Conservation (phyloP, 2,888 invertebrate genomes). For the Macrophya alboannulata region DNA sequence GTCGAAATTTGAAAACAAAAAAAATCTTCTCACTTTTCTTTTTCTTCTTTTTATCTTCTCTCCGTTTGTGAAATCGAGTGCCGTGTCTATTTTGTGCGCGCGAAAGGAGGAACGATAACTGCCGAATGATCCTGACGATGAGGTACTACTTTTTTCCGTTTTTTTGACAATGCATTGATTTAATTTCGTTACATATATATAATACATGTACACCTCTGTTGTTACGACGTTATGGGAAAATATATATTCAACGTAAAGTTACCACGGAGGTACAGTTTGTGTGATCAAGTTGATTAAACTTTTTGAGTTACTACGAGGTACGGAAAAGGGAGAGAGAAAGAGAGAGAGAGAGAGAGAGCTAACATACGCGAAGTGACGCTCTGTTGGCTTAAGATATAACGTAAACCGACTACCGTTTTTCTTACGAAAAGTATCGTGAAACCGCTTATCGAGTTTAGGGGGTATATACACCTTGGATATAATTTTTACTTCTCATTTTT, state of each 20-base stretch:
- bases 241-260: not conserved
- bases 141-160: not conserved
- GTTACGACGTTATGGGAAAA: too few relatives aligned
- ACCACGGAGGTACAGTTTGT: not conserved
- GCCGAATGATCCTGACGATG: not conserved
- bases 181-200: not conserved
- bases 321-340: not conserved
- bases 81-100: not conserved
- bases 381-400: slow-evolving; percentile 42
- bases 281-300: slow-evolving; percentile 48
- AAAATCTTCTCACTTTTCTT: too few relatives aligned
- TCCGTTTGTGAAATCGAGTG: not conserved
- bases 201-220: too few relatives aligned
- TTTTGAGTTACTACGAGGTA: not conserved
- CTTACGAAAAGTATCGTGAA: not conserved
- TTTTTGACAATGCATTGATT: not conserved
- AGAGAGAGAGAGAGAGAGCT: not conserved
- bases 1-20: too few relatives aligned
- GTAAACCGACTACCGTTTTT: slow-evolving; percentile 5
- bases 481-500: too few relatives aligned
- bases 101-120: not conserved
- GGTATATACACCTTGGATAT: too few relatives aligned
- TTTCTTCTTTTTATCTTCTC: too few relatives aligned
- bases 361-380: slow-evolving; percentile 38
- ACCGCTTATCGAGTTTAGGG: not conserved